These are phyloP conservation scores for Platygyra sinensis DNA, from an alignment of 64 coral and sea anemone species.

Conservation along the genomic window DNA sequence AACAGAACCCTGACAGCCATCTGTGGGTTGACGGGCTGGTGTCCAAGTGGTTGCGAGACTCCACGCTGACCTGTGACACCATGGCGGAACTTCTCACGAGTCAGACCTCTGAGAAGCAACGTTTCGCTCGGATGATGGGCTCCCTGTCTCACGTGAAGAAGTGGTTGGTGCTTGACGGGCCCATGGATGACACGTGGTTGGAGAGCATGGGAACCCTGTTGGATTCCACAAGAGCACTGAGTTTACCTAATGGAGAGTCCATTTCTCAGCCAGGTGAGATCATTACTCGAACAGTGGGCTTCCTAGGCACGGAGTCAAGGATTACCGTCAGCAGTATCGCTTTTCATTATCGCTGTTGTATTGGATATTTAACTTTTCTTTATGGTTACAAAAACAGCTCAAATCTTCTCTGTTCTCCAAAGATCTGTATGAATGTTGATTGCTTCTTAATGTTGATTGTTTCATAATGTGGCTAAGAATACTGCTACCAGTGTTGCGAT, in stretches of 20 bases:
- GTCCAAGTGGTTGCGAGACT: slow-evolving; percentile 76
- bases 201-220: slow-evolving; percentile 73
- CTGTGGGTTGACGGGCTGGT: slow-evolving; percentile 84
- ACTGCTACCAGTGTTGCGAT: too few relatives aligned
- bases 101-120: slow-evolving; percentile 61
- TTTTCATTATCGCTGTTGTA: too few relatives aligned
- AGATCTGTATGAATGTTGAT: too few relatives aligned
- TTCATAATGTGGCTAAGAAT: too few relatives aligned
- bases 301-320: too few relatives aligned
- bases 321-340: too few relatives aligned
- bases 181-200: slow-evolving; percentile 82
- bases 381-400: too few relatives aligned
- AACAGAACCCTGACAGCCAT: slow-evolving; percentile 32
- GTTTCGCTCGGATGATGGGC: slow-evolving; percentile 52
- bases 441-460: too few relatives aligned
- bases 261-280: slow-evolving; percentile 60
- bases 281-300: too few relatives aligned
- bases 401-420: too few relatives aligned
- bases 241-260: slow-evolving; percentile 74
- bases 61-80: slow-evolving; percentile 59
- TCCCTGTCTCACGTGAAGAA: slow-evolving; percentile 75
- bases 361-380: too few relatives aligned
- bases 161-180: slow-evolving; percentile 90
- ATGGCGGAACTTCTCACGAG: slow-evolving; percentile 51
- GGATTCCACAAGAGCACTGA: slow-evolving; percentile 68